phyloP scores from a whole-genome alignment of 1,140 invertebrate genomes.

The Palaemon carinicauda region DNA sequence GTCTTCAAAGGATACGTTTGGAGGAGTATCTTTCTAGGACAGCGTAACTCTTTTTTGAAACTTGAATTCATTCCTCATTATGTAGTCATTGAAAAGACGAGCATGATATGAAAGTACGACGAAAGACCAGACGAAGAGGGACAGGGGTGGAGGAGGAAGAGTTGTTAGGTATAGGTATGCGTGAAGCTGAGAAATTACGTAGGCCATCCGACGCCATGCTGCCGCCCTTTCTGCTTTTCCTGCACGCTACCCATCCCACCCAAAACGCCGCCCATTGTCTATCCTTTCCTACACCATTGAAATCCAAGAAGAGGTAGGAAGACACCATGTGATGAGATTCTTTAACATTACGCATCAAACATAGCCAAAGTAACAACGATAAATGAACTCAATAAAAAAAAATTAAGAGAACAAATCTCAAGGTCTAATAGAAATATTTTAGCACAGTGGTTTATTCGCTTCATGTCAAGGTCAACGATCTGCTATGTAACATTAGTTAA shows the following conservation, averaged over 20 bases:
- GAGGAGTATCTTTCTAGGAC: no score
- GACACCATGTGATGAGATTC: no score
- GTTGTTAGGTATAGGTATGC: conserved; percentile 26
- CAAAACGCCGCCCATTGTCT: neutral
- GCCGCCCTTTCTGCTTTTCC: neutral
- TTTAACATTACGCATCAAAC: neutral
- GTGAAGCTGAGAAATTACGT: conserved; percentile 36
- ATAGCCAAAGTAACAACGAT: neutral
- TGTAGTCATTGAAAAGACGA: neutral
- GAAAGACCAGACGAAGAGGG: neutral
- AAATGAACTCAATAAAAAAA: no score
- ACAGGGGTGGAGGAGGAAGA: neutral
- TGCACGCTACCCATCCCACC: conserved; percentile 9
- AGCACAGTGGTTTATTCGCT: neutral
- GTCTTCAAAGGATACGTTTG: no score
- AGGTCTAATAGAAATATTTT: no score
- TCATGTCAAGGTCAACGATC: no score
- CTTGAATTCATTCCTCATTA: no score
- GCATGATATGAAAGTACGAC: neutral
- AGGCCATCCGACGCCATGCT: conserved; percentile 3
- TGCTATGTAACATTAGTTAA: no score
- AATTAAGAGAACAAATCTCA: no score
- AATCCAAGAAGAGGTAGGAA: no score
- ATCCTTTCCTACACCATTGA: neutral
- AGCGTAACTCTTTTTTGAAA: no score